Evolutionary conservation across 2,797 vertebrate genomes (phyloP), one percentile per base, ranked within the genome.

Genomic region (Phataginus tricuspis): DNA sequence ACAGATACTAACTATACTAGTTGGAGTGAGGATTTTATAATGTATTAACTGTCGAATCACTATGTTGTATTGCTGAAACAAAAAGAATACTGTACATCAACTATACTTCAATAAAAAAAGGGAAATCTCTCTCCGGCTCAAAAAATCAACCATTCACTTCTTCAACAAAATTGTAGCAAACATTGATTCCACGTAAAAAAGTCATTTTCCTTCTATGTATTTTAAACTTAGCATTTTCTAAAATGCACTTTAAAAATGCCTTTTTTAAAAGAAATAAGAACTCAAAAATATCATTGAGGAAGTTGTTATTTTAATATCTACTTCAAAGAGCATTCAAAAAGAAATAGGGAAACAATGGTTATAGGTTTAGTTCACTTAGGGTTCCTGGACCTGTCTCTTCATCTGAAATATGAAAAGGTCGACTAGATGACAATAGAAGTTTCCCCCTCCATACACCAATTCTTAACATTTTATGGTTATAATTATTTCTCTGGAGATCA

Each of bases 371-470:
- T 25, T 25, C 1, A 13, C 6, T 64, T 90, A 57, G 5, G 3
- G 53, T 78, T 77, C 82, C 31, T 64, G 37, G 25, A 37, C 3
- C 3, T 13, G 0, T 84, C 29, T 63, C 23, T 23, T 88, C 18
- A 29, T 57, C 69, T 78, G 15, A 96, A 78, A 64, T 85, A 72
- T 8, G 18, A 95, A 63, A 45, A 45, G 29, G 1, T 82, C 85
- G 66, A 82, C n/a, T 19, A 96, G 49, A 49, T 21, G 16, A 92
- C 21, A 7, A 16, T 7, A 57, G 45, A 84, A 5, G 0, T 77
- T 27, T 90, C 23, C 5, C 10, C 1, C 0, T 1, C 5, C 4
- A 4, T 12, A 0, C 8, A 29, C 49, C 34, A 11, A 29, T 21
- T 29, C 64, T 15, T 92, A 27, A 53, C 0, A 6, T 31, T 55